These are phyloP conservation scores for Pygoscelis antarcticus DNA, from an alignment of 2,113 vertebrate genomes.

Conservation along the genomic window DNA sequence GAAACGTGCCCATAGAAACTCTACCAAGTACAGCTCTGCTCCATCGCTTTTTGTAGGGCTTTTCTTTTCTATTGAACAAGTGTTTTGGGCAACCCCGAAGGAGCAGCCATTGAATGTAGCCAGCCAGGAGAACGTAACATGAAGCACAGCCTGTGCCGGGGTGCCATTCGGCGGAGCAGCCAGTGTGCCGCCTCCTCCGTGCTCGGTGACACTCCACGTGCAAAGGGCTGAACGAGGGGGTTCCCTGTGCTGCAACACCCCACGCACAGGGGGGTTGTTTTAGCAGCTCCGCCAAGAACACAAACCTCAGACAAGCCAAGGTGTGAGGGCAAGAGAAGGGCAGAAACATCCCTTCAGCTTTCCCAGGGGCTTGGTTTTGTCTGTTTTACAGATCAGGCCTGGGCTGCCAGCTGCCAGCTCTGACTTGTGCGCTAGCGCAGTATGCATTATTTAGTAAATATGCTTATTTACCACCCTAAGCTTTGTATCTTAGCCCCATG, in stretches of 20 bases:
- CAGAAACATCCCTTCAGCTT: background rate
- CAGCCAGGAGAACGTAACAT: background rate
- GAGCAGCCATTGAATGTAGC: background rate
- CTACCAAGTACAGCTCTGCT: background rate
- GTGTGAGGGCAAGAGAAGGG: background rate
- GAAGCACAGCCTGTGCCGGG: background rate
- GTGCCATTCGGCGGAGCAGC: background rate
- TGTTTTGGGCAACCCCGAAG: background rate
- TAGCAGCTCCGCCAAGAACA: background rate
- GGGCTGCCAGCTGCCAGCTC: background rate
- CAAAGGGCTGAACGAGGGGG: fast-evolving
- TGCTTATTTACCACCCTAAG: background rate
- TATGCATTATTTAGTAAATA: slow-evolving; percentile 33
- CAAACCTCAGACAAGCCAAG: background rate
- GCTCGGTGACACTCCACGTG: fast-evolving
- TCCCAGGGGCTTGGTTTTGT: background rate
- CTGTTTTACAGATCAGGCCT: background rate
- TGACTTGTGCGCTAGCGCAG: background rate
- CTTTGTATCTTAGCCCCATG: background rate
- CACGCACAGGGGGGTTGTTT: fast-evolving
- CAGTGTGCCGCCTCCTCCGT: background rate
- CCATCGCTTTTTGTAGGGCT: background rate
- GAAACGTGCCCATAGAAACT: background rate
- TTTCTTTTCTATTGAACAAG: background rate
- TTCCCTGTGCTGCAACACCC: fast-evolving